phyloP scores from a whole-genome alignment of 2,113 vertebrate species.

The Charadrius vociferus region DNA sequence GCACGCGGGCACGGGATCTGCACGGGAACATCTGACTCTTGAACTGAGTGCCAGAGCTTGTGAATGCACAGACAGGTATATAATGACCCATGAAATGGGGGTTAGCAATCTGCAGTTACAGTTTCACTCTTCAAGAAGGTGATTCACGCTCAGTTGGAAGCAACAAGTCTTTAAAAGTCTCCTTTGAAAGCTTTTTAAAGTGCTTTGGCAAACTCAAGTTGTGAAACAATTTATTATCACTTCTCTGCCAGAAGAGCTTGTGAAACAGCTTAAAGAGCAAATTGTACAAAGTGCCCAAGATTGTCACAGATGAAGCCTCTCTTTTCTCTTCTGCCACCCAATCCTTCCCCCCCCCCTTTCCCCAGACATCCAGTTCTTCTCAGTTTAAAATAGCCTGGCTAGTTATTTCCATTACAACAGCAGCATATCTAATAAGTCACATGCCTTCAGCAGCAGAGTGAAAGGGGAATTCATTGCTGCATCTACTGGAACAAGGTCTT shows the following conservation, averaged over 20 bases:
- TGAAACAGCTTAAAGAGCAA: conserved; percentile 10
- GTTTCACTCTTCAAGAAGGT: background rate
- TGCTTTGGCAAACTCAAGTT: background rate
- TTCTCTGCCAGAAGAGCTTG: conserved; percentile 34
- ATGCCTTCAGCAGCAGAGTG: background rate
- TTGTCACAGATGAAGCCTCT: background rate
- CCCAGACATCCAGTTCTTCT: background rate
- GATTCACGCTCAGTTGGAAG: background rate
- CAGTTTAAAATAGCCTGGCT: background rate
- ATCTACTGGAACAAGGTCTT: background rate
- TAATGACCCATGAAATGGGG: background rate
- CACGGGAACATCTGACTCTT: background rate
- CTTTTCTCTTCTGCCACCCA: background rate
- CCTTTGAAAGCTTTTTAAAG: conserved; percentile 33
- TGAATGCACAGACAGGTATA: background rate
- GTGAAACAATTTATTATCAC: conserved; percentile 40
- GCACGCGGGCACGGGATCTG: accelerated
- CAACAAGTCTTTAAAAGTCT: background rate
- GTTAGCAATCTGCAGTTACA: background rate
- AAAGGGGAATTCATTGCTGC: conserved; percentile 24
- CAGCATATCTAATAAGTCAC: background rate
- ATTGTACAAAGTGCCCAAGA: background rate
- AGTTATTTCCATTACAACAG: conserved; percentile 3
- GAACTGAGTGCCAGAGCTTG: background rate
- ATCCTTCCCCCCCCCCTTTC: background rate